phyloP scores from a whole-genome alignment of 2,888 invertebrate species.

The Ischnura elegans region DNA sequence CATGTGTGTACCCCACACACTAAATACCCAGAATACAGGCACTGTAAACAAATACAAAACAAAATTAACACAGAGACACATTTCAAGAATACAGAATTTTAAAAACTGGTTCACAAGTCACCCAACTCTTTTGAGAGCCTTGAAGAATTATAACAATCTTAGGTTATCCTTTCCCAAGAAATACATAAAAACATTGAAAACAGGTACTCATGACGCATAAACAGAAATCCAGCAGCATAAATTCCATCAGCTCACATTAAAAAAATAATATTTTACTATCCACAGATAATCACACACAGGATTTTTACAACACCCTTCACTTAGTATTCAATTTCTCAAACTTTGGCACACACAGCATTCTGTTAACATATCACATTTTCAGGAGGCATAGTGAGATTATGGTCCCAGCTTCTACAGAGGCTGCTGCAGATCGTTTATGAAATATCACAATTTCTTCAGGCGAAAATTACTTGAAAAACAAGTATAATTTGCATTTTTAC shows the following conservation, averaged over 20 bases:
- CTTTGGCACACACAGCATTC: conserved; percentile 3
- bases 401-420: conserved; percentile 37
- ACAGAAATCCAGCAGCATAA: neutral
- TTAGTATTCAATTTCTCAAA: neutral
- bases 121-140: neutral
- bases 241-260: neutral
- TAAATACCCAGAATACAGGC: too few relatives aligned
- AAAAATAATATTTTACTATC: conserved; percentile 25
- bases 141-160: neutral
- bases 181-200: neutral
- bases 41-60: neutral
- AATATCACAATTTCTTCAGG: neutral
- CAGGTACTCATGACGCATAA: neutral
- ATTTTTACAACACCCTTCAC: neutral
- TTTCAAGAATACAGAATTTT: neutral
- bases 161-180: neutral
- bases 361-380: conserved; percentile 43
- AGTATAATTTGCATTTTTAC: neutral
- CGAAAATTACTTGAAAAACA: conserved; percentile 23
- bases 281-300: neutral
- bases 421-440: neutral
- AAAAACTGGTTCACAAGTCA: too few relatives aligned
- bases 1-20: too few relatives aligned
- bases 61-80: too few relatives aligned
- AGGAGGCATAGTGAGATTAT: conserved; percentile 19